Evolutionary conservation across 2,888 invertebrate genomes (phyloP), one percentile per base, ranked within the genome.

Genomic region (Lacanobia wlatinum): DNA sequence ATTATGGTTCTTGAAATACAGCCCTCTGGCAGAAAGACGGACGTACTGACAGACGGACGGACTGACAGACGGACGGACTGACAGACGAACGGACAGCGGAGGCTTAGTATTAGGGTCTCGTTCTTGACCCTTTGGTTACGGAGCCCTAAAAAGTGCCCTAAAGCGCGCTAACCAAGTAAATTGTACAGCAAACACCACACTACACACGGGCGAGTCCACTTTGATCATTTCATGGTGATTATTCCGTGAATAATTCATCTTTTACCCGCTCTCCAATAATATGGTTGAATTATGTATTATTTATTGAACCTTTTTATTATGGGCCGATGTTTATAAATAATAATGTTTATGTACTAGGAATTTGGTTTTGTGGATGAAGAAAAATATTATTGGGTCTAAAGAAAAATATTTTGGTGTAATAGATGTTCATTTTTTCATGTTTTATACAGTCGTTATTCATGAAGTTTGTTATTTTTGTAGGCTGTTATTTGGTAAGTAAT

Each of bases 141-240:
- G 3, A 28, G 3, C 28, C 3, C 28, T 28, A 76, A 62, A 81
- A 10, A 2, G 28, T 18, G 28, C 21, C 12, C 6, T 48, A 40
- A 76, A 65, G 14, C 18, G 28, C 16, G 34, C 48, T 60, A 60
- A 64, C 21, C 63, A 53, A 70, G 66, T 67, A 73, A 64, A 83
- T 64, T 71, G 64, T 68, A 68, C 56, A 50, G 58, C 65, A 70
- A 70, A 66, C 56, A 69, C 50, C 66, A 64, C 58, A 56, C 18
- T 46, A 71, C 70, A 63, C 74, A 59, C 53, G 56, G 80, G 43
- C 58, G 62, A 60, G 58, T 78, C 59, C 72, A 66, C 80, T 92
- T 91, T 91, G 91, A 92, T 92, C 87, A 89, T 83, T 88, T 84
- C 89, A 87, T 86, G 86, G 87, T 86, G 88, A 90, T 91, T 90